Evolutionary conservation across 2,113 vertebrate species (phyloP), one percentile per base, ranked within the genome.

Genomic region (Psophia crepitans): DNA sequence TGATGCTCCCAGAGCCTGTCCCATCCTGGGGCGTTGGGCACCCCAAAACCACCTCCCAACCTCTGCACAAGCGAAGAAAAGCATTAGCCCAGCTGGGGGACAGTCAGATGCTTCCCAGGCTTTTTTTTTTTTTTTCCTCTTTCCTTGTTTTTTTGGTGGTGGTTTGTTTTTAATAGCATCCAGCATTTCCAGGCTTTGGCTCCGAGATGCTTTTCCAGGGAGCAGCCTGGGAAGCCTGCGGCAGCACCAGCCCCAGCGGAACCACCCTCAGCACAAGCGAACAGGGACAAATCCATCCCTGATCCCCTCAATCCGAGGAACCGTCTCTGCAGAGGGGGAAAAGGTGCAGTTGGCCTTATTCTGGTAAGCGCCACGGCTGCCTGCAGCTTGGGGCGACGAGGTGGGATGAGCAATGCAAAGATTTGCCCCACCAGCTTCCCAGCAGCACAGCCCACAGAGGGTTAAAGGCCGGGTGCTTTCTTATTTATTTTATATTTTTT

Each of bases 1-100:
- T 0, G 7, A 49, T 30, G 54, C 28, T 66, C 26, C 23, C 49
- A 4, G 20, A 27, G 28, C 4, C 6, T 0, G 0, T 5, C 8
- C 28, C 41, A 58, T n/a, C 19, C 14, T 0, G 0, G 20, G 8
- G 27, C 21, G 43, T 19, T 2, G 3, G 41, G 10, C 11, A 43
- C 4, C 49, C 57, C 19, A 3, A 33, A 87, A 91, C 11, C n/a
- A 49, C n/a, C 73, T 86, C n/a, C 27, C 35, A 53, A 33, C 8
- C 24, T 32, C 71, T 33, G 22, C 2, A 2, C 6, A 15, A 51
- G 30, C 9, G 30, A 60, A 66, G 44, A 78, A 22, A 15, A 57
- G 8, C 5, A 9, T 21, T 9, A 68, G 8, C 17, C 33, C 15
- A 3, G 17, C 30, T 37, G 9, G 5, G 41, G 37, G 63, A 78